Base-by-base conservation (phyloP, 2,888 invertebrate genomes). In the Rosalia funebris region DNA sequence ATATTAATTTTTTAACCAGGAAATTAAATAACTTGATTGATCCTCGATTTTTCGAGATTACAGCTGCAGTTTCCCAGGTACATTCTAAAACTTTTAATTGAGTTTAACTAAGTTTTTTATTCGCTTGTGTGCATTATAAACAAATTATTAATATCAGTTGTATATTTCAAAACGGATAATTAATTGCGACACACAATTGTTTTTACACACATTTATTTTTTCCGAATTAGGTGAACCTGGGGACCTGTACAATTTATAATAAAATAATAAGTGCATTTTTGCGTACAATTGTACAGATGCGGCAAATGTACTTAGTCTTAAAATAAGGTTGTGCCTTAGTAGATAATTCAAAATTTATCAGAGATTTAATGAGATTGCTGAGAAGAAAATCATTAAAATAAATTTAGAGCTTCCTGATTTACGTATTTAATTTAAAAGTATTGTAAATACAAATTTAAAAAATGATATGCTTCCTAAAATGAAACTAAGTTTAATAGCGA, bases 251-350 rank as follows among this genome's bases (percentile, higher is more conserved):
- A 34, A n/a, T 34, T 34, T 34, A 34, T 11, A 34, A 34, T n/a
- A n/a, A n/a, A n/a, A n/a, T n/a, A 34, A 34, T 34, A 34, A 34
- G 34, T 34, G 34, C 34, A 34, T 34, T 34, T 34, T 34, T 34
- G 34, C 34, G 10, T 34, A 34, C 34, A n/a, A 34, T 34, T 34
- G 34, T 34, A 34, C 34, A 34, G 34, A 34, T 34, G 34, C 42
- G 42, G 42, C 15, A 42, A 53, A 53, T 14, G 16, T 52, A 53
- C 41, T 53, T 63, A 66, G 65, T 65, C 45, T 59, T 58, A 73
- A 72, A 67, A 69, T 74, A 74, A 75, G 76, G 76, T 77, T 76
- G 79, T 79, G 79, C 80, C 80, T 79, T 79, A 79, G 76, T 80
- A 80, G 78, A 74, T 78, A 77, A 72, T 76, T 77, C 76, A 75